Percentiles rank a stretch among this genome's conserved stretches.
Evolutionary conservation across 2,888 invertebrate species (phyloP).

Genomic region (Phortica okadai): DNA sequence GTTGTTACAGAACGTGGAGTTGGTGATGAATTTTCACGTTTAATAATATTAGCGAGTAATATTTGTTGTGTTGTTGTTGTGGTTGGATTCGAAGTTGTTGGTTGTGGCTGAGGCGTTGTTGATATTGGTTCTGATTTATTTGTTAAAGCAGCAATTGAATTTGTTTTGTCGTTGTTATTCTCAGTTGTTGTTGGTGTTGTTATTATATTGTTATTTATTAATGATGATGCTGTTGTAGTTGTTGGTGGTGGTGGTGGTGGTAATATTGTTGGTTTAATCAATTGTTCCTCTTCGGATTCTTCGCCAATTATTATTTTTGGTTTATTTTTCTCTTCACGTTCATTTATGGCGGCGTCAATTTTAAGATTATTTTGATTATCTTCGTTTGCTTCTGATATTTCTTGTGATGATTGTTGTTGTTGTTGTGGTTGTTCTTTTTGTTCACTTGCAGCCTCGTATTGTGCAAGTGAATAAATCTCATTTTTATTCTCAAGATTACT

Average conservation of each 20-base stretch:
- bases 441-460: slow-evolving; percentile 76
- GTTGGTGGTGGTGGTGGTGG: slow-evolving; percentile 32
- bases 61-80: slow-evolving; percentile 36
- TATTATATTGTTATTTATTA: no score
- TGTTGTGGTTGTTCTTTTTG: slow-evolving; percentile 59
- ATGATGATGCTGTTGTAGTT: slow-evolving; percentile 24
- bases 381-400: slow-evolving; percentile 36
- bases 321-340: slow-evolving; percentile 15
- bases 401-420: slow-evolving; percentile 48
- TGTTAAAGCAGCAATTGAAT: slow-evolving; percentile 41
- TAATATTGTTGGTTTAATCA: slow-evolving; percentile 25
- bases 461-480: slow-evolving; percentile 77
- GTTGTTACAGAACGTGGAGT: slow-evolving; percentile 62
- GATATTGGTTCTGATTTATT: slow-evolving; percentile 33
- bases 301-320: slow-evolving; percentile 23
- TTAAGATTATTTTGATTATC: slow-evolving; percentile 25
- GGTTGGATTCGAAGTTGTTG: slow-evolving; percentile 33
- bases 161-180: slow-evolving; percentile 19
- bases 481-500: slow-evolving; percentile 77
- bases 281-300: slow-evolving; percentile 27
- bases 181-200: slow-evolving; percentile 5
- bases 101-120: slow-evolving; percentile 23
- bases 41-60: slow-evolving; percentile 44
- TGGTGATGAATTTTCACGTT: slow-evolving; percentile 61
- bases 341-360: slow-evolving; percentile 9